Percentiles rank a stretch among this genome's conserved stretches.
Evolutionary conservation across 1,140 invertebrate species (phyloP).

Genomic region (Carposina sasakii): DNA sequence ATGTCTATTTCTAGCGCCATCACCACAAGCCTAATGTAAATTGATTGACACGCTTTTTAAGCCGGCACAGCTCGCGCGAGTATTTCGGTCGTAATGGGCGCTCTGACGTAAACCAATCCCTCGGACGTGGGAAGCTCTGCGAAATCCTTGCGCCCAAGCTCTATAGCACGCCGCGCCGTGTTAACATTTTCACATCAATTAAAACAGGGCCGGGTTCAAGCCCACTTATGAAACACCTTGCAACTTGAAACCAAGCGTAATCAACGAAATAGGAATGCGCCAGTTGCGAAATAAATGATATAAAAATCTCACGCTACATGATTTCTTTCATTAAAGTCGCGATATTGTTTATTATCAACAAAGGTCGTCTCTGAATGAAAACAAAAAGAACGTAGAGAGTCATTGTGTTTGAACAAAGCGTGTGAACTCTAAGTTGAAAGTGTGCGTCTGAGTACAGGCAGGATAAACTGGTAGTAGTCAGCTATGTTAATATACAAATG

Average conservation of each 20-base stretch:
- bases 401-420: constrained; percentile 63
- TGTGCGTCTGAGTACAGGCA: constrained; percentile 42
- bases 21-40: constrained; percentile 39
- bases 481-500: constrained; percentile 22
- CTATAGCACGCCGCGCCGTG: too few relatives aligned
- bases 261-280: constrained; percentile 33
- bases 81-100: constrained; percentile 59
- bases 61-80: constrained; percentile 41
- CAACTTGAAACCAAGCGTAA: constrained; percentile 7
- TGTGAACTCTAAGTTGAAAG: constrained; percentile 62
- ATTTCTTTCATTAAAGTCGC: constrained; percentile 63
- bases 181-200: too few relatives aligned
- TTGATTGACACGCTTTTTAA: constrained; percentile 64
- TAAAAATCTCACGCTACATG: constrained; percentile 64
- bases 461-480: not conserved
- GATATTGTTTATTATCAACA: constrained; percentile 70
- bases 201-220: too few relatives aligned
- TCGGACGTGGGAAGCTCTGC: constrained; percentile 47
- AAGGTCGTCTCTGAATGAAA: constrained; percentile 68
- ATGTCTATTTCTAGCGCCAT: constrained; percentile 19
- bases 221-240: constrained; percentile 9
- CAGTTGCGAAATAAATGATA: constrained; percentile 56
- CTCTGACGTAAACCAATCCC: constrained; percentile 62
- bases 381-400: constrained; percentile 67
- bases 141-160: constrained; percentile 44